phyloP scores from a whole-genome alignment of 2,113 vertebrate species.

The Dicentrarchus labrax region DNA sequence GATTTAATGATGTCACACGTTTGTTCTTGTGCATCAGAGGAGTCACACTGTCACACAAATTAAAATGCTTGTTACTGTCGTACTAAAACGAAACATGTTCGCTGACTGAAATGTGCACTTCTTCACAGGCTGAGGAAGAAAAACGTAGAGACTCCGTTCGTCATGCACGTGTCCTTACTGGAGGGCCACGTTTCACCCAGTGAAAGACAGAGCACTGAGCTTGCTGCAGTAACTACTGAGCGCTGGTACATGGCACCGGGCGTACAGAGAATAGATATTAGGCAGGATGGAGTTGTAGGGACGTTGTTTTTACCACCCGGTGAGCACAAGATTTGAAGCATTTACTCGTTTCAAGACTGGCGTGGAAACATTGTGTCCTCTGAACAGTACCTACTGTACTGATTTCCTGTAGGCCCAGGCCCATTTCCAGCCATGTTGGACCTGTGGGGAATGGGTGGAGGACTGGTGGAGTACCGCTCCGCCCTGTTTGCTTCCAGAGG shows the following conservation, averaged over 20 bases:
- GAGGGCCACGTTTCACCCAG: slow-evolving; percentile 73
- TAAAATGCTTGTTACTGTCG: background rate
- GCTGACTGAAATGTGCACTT: background rate
- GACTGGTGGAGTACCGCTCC: slow-evolving; percentile 77
- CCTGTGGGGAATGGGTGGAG: slow-evolving; percentile 76
- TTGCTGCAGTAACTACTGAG: slow-evolving; percentile 72
- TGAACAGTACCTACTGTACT: background rate
- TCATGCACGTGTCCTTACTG: slow-evolving; percentile 69
- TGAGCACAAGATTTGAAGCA: slow-evolving; percentile 37
- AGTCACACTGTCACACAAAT: background rate
- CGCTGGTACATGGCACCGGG: slow-evolving; percentile 81
- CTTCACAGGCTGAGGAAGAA: slow-evolving; percentile 78
- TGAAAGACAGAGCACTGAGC: slow-evolving; percentile 26
- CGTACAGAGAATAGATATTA: slow-evolving; percentile 67
- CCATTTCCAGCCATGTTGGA: slow-evolving; percentile 76
- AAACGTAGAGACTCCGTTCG: slow-evolving; percentile 64
- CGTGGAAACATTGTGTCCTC: background rate
- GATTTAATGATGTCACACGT: background rate
- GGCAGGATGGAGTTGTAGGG: slow-evolving; percentile 71
- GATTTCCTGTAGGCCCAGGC: slow-evolving; percentile 64
- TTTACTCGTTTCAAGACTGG: background rate
- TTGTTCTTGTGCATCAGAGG: background rate
- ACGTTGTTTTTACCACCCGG: slow-evolving; percentile 82
- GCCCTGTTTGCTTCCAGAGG: slow-evolving; percentile 81
- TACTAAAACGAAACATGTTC: background rate